Evolutionary conservation across 1,140 invertebrate species (phyloP).

Genomic region (Drosophila neocordata): DNA sequence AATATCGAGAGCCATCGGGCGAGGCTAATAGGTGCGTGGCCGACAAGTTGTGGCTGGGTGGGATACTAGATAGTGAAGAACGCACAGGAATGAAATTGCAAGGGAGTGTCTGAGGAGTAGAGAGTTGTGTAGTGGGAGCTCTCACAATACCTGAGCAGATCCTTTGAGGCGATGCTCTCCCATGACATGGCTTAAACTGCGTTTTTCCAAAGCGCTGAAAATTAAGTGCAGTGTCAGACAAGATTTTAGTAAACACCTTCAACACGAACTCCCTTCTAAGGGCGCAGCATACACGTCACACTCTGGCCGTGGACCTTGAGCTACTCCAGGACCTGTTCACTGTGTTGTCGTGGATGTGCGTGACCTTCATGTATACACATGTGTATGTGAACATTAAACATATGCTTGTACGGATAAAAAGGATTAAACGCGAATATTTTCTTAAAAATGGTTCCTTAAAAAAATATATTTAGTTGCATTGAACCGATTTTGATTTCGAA

Average conservation of each 20-base stretch:
- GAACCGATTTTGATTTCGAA: background rate
- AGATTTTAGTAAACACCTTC: conserved; percentile 4
- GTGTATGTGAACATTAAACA: background rate
- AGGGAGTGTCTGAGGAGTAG: conserved; percentile 8
- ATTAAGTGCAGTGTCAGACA: background rate
- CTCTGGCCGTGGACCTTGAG: conserved; percentile 7
- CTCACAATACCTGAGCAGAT: conserved; percentile 67
- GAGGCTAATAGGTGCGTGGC: conserved; percentile 91
- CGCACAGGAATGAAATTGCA: conserved; percentile 3
- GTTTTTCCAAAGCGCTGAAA: conserved; percentile 18
- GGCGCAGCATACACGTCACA: conserved; percentile 16
- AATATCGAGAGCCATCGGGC: conserved; percentile 90
- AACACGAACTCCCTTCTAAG: conserved; percentile 2
- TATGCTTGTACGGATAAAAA: background rate
- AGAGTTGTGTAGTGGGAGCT: background rate
- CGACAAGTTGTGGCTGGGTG: conserved; percentile 84
- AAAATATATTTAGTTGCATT: background rate
- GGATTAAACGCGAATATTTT: background rate
- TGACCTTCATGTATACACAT: conserved; percentile 5
- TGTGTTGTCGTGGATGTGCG: background rate
- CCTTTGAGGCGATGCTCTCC: conserved; percentile 76
- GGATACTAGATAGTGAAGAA: conserved; percentile 51
- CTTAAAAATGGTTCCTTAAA: background rate
- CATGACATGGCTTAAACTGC: conserved; percentile 72
- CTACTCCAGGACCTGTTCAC: conserved; percentile 17